Percentiles rank a stretch among this genome's conserved stretches.
phyloP scores from a whole-genome alignment of 2,888 invertebrate genomes.

The Drosophila bunnanda region DNA sequence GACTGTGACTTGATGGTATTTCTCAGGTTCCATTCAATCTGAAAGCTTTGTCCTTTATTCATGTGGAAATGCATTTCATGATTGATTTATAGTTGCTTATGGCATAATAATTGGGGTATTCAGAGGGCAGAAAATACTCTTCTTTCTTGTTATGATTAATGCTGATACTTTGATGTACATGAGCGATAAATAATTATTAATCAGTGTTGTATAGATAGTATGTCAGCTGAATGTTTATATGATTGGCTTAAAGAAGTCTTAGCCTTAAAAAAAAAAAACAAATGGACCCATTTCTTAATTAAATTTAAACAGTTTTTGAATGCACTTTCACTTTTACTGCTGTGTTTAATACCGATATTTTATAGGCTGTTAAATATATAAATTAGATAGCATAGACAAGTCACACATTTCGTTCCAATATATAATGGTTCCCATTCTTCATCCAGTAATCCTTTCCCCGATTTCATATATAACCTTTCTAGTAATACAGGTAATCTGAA shows the following conservation, averaged over 20 bases:
- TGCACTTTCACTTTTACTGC: neutral
- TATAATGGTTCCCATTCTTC: neutral
- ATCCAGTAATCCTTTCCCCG: neutral
- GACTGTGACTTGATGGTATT: conserved; percentile 21
- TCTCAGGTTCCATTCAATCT: conserved; percentile 20
- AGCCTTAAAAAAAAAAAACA: too few species aligned
- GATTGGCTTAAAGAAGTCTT: neutral
- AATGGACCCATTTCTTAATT: too few species aligned
- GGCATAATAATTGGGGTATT: conserved; percentile 27
- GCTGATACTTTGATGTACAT: neutral
- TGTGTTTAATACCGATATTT: neutral
- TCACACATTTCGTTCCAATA: neutral
- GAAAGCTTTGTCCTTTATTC: conserved; percentile 18
- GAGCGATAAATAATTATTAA: conserved; percentile 10
- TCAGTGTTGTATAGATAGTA: neutral
- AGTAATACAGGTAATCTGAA: conserved; percentile 9
- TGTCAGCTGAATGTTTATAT: neutral
- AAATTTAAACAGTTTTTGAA: neutral
- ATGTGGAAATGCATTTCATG: conserved; percentile 20
- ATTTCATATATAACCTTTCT: neutral
- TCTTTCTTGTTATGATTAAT: conserved; percentile 4
- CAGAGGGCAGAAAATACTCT: neutral
- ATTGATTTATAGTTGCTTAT: conserved; percentile 33
- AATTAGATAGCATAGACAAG: neutral
- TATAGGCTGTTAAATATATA: neutral